Evolutionary conservation across 2,113 vertebrate species (phyloP).

Genomic region (Vicugna pacos): DNA sequence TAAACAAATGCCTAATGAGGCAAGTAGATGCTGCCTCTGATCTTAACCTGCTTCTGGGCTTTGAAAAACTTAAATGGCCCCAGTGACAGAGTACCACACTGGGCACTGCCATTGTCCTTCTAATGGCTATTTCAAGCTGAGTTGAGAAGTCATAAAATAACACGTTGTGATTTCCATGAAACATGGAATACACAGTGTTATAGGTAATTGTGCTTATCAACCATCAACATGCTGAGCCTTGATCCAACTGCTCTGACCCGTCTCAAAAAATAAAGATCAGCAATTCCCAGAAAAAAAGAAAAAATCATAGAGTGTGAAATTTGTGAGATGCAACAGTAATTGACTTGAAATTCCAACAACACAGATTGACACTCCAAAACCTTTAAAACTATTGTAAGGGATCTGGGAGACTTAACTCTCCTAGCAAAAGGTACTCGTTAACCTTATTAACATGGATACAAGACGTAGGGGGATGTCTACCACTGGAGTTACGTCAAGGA

Average conservation of each 20-base stretch:
- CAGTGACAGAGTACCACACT: not conserved
- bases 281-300: not conserved
- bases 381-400: not conserved
- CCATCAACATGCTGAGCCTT: not conserved
- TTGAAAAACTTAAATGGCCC: not conserved
- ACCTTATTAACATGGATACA: not conserved
- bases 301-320: not conserved
- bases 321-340: constrained; percentile 24
- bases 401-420: not conserved
- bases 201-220: not conserved
- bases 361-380: not conserved
- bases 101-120: not conserved
- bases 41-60: not conserved
- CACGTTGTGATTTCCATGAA: not conserved
- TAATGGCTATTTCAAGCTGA: not conserved
- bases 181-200: not conserved
- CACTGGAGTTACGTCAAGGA: not conserved
- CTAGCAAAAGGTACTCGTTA: not conserved
- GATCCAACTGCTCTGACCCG: not conserved
- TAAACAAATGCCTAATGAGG: not conserved
- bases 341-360: constrained; percentile 65
- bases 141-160: not conserved
- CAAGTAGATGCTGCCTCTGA: not conserved
- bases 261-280: not conserved
- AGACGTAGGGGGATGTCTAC: rapidly evolving